These are phyloP conservation scores for Crypturellus undulatus DNA, from an alignment of 2,113 vertebrate genomes.

Conservation along the genomic window DNA sequence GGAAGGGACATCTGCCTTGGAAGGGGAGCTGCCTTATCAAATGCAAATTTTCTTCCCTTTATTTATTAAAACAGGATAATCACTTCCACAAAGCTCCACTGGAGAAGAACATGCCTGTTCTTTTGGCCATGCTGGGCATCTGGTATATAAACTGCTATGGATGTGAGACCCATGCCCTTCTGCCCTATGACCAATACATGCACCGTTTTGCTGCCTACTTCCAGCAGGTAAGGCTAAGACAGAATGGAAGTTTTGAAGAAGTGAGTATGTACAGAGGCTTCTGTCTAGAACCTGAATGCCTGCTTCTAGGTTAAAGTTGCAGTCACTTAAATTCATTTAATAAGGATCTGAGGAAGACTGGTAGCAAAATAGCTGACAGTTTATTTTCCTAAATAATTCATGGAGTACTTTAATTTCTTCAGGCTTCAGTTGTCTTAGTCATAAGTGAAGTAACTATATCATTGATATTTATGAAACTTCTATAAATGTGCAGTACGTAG, in stretches of 20 bases:
- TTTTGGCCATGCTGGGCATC: conserved; percentile 92
- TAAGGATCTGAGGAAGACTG: not conserved
- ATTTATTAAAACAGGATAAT: conserved; percentile 82
- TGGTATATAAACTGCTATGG: conserved; percentile 98
- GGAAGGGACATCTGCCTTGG: not conserved
- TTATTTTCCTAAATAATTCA: not conserved
- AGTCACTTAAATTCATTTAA: rapidly evolving
- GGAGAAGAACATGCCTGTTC: conserved; percentile 89
- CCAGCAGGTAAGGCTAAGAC: conserved; percentile 87
- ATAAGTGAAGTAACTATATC: not conserved
- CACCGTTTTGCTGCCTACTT: conserved; percentile 98
- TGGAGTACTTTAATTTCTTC: not conserved
- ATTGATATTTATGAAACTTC: rapidly evolving
- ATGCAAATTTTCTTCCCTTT: not conserved
- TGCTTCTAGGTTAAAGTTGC: not conserved
- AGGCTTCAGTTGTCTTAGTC: not conserved
- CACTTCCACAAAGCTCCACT: conserved; percentile 90
- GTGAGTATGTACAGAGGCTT: rapidly evolving
- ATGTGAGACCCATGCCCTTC: conserved; percentile 91
- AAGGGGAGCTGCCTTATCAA: not conserved
- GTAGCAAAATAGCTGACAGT: rapidly evolving
- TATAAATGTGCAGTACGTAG: not conserved
- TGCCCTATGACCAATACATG: conserved; percentile 98
- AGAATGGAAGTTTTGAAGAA: not conserved
- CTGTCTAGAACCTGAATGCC: not conserved